phyloP scores from a whole-genome alignment of 2,797 vertebrate genomes.

The Pseudomugil tenellus region DNA sequence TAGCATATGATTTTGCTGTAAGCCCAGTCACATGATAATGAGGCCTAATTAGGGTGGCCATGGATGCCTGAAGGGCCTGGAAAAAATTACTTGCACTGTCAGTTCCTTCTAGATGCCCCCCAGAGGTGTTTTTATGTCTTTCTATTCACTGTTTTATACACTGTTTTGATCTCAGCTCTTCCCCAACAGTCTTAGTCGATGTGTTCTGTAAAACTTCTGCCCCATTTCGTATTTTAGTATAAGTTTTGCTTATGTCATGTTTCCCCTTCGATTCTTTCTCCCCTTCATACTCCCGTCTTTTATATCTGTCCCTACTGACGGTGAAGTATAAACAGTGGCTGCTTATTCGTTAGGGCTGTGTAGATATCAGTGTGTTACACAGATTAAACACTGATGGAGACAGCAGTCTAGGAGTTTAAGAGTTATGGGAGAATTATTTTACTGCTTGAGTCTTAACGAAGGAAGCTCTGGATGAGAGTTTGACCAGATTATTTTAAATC shows the following conservation, averaged over 20 bases:
- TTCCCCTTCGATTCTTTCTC: conserved; percentile 2
- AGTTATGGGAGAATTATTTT: not conserved
- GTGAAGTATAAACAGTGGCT: conserved; percentile 4
- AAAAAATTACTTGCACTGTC: conserved; percentile 58
- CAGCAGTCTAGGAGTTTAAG: not conserved
- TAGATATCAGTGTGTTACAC: conserved; percentile 7
- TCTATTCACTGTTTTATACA: not conserved
- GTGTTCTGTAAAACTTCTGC: not conserved
- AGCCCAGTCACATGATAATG: conserved; percentile 76
- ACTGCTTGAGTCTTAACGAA: too few species aligned
- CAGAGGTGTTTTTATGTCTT: conserved; percentile 26
- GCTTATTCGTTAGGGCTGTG: conserved; percentile 6
- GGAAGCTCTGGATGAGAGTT: not conserved
- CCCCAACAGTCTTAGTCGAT: too few species aligned
- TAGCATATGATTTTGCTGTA: conserved; percentile 74
- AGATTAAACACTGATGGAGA: conserved; percentile 8
- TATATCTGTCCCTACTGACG: conserved; percentile 28
- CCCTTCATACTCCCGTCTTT: conserved; percentile 6
- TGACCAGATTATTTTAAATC: not conserved
- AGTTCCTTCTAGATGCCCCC: conserved; percentile 37
- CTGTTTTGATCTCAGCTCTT: not conserved
- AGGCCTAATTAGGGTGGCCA: conserved; percentile 76
- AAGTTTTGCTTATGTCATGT: conserved; percentile 17
- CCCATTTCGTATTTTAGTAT: conserved; percentile 13
- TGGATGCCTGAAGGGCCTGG: conserved; percentile 57